phyloP scores from a whole-genome alignment of 1,140 invertebrate genomes.

The Oncopeltus fasciatus region DNA sequence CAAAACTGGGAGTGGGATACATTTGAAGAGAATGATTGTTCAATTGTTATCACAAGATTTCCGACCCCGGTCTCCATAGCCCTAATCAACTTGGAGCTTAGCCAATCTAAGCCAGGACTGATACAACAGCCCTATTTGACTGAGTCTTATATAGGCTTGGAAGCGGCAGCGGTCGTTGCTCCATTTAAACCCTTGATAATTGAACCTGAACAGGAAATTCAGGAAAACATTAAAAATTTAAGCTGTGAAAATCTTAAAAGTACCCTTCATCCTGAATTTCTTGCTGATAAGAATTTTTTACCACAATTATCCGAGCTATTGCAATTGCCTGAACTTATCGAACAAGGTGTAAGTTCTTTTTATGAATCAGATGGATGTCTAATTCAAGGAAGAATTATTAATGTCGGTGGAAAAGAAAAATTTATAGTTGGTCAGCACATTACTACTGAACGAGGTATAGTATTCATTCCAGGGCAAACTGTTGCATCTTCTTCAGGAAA shows the following conservation, averaged over 20 bases:
- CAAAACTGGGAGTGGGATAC: conserved; percentile 44
- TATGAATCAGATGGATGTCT: conserved; percentile 35
- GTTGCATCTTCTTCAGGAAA: conserved; percentile 48
- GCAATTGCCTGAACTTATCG: conserved; percentile 44
- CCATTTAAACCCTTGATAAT: conserved; percentile 40
- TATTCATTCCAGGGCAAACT: conserved; percentile 58
- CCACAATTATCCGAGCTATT: conserved; percentile 47
- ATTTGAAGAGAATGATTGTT: conserved; percentile 1
- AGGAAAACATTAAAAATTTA: conserved; percentile 31
- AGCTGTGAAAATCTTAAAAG: conserved; percentile 36
- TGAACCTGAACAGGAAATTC: conserved; percentile 34
- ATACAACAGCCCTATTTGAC: conserved; percentile 32
- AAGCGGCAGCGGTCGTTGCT: conserved; percentile 43
- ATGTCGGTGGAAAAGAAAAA: conserved; percentile 47
- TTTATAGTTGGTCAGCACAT: conserved; percentile 48
- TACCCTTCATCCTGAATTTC: conserved; percentile 41
- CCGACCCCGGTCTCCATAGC: conserved; percentile 24
- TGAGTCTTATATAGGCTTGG: conserved; percentile 40
- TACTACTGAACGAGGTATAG: conserved; percentile 24
- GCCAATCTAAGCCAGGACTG: conserved; percentile 26
- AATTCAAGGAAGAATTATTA: conserved; percentile 45
- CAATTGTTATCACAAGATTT: not conserved
- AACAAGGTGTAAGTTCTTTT: conserved; percentile 36
- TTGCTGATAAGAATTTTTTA: conserved; percentile 37
- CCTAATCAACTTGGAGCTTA: conserved; percentile 34